These are phyloP conservation scores for Notothenia rossii DNA, from an alignment of 2,113 vertebrate species.

Conservation along the genomic window DNA sequence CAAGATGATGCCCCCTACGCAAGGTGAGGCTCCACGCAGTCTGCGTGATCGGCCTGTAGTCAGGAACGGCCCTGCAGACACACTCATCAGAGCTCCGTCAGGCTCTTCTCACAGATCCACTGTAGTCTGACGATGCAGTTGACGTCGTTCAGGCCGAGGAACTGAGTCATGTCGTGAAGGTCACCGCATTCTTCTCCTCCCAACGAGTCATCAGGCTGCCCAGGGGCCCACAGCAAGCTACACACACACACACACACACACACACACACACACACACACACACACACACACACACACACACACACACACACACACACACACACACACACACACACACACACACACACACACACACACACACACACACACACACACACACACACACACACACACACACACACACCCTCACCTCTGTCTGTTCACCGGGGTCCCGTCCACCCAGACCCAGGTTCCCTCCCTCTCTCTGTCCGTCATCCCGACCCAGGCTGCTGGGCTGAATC, in stretches of 20 bases:
- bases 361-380: too few relatives aligned
- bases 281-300: too few relatives aligned
- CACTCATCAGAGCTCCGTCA: too few relatives aligned
- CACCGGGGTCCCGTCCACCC: slow-evolving; percentile 61
- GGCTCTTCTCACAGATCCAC: slow-evolving; percentile 62
- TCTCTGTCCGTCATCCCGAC: slow-evolving; percentile 64
- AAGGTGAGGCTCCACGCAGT: too few relatives aligned
- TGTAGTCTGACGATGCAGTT: neutral
- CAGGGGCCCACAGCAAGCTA: slow-evolving; percentile 40
- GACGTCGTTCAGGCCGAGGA: slow-evolving; percentile 47
- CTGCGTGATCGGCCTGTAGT: too few relatives aligned
- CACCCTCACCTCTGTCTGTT: slow-evolving; percentile 6
- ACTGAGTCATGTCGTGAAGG: neutral
- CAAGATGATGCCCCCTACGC: too few relatives aligned
- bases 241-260: neutral
- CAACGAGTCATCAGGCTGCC: slow-evolving; percentile 42
- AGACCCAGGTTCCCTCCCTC: slow-evolving; percentile 43
- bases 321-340: too few relatives aligned
- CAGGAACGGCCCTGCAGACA: too few relatives aligned
- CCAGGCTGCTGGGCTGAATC: slow-evolving; percentile 30
- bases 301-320: too few relatives aligned
- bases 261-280: too few relatives aligned
- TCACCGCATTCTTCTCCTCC: slow-evolving; percentile 63
- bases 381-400: neutral
- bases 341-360: too few relatives aligned